Evolutionary conservation across 2,113 vertebrate genomes (phyloP), one percentile per base, ranked within the genome.

Genomic region (Ictalurus furcatus): DNA sequence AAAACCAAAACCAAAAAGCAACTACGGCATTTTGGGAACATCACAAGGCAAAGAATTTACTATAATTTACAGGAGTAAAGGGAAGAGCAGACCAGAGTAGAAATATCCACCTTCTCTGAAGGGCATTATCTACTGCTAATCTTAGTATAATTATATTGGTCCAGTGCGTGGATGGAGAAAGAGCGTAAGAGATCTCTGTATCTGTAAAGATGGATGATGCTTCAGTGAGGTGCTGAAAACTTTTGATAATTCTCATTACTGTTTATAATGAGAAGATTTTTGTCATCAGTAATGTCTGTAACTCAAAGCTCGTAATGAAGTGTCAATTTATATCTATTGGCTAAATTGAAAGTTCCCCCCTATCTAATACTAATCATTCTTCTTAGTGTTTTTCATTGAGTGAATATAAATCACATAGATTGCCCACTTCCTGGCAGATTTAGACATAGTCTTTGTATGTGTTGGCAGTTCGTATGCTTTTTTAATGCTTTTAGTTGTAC

Each of bases 401-500:
- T 82, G 12, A 84, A 87, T 89, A 84, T 87, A 90, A 82, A 30
- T 76, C 59, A 88, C 28, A n/a, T 56, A 81, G 65, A 63, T 71
- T 63, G 65, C 19, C 65, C 80, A 59, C 69, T 69, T 71, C 79
- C 56, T 83, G 40, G 76, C 40, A 80, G 73, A 87, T 85, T 89
- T 88, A 58, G 79, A 52, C 78, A 40, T 59, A 84, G 79, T 74
- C 73, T 87, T 54, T 85, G 69, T 67, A 63, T 87, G 83, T 76
- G 56, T 85, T 82, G 56, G 76, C 88, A 88, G 76, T 83, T 85
- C 1, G 23, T 85, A 52, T 67, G 59, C 59, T 80, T 85, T 87
- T 79, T 87, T 82, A 87, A 79, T 85, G 83, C 58, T 85, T 85
- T 85, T 87, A 91, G 30, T 87, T 65, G 88, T 89, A 73, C 79